Conservation (phyloP, 2,797 vertebrate genomes). For the Holocentrus rufus region DNA sequence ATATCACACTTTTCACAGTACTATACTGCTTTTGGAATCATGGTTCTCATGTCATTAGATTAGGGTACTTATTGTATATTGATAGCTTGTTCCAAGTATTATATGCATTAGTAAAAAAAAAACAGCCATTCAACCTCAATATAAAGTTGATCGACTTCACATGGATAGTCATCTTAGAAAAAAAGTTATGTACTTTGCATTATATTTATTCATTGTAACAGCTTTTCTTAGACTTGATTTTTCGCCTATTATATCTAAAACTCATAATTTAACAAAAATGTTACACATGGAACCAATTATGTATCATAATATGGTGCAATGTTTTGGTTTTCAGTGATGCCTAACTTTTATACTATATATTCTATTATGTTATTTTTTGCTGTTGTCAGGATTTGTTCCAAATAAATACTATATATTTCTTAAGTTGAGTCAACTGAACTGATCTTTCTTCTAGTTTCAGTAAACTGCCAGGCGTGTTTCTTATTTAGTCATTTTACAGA, state of each 20-base stretch:
- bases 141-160: background rate
- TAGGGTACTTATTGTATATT: background rate
- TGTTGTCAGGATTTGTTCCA: slow-evolving; percentile 1
- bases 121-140: background rate
- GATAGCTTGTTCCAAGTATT: background rate
- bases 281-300: background rate
- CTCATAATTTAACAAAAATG: background rate
- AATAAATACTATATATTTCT: slow-evolving; percentile 12
- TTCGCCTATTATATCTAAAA: background rate
- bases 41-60: background rate
- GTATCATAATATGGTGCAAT: background rate
- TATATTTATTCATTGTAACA: slow-evolving; percentile 12
- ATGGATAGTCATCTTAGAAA: background rate
- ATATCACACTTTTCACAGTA: no score
- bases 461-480: background rate
- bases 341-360: slow-evolving; percentile 4
- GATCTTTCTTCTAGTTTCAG: background rate
- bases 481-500: no score
- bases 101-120: background rate
- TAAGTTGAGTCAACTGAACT: background rate
- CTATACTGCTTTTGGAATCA: no score
- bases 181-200: background rate
- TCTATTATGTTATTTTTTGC: background rate
- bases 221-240: background rate
- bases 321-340: background rate